phyloP scores from a whole-genome alignment of 2,888 invertebrate genomes.

The Drosophila kanekoi region DNA sequence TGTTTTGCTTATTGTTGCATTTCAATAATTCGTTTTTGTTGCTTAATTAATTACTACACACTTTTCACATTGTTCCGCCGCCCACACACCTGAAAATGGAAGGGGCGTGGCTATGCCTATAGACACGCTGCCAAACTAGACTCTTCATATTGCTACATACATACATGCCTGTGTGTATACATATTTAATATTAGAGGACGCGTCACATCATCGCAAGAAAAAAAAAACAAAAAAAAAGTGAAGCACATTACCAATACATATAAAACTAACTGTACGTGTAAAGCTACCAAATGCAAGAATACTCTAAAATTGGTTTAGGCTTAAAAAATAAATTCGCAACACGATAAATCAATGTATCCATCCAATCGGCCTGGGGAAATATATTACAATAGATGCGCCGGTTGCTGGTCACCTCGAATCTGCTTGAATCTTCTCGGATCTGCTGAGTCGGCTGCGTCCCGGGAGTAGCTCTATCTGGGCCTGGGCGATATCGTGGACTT shows the following conservation, averaged over 20 bases:
- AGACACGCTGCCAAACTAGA: slow-evolving; percentile 24
- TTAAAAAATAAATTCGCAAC: slow-evolving; percentile 40
- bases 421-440: slow-evolving; percentile 3
- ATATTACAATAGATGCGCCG: slow-evolving; percentile 68
- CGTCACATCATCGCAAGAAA: slow-evolving; percentile 6
- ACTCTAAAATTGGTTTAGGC: slow-evolving; percentile 60
- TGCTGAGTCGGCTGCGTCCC: slow-evolving; percentile 1
- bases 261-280: slow-evolving; percentile 48
- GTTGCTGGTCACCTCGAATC: slow-evolving; percentile 5
- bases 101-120: slow-evolving; percentile 17
- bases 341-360: slow-evolving; percentile 28
- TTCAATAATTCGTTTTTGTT: slow-evolving; percentile 16
- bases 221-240: slow-evolving; percentile 21
- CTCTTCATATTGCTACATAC: slow-evolving; percentile 17
- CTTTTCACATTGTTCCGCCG: slow-evolving; percentile 19
- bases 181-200: slow-evolving; percentile 10
- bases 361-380: slow-evolving; percentile 40
- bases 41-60: slow-evolving; percentile 30
- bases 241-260: slow-evolving; percentile 44
- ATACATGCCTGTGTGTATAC: slow-evolving; percentile 4
- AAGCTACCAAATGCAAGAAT: slow-evolving; percentile 75
- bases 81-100: slow-evolving; percentile 10
- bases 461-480: slow-evolving; percentile 71
- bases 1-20: slow-evolving; percentile 25
- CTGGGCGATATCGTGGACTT: slow-evolving; percentile 79